Base-by-base conservation (phyloP, 2,888 invertebrate species). In the Aphidius colemani region DNA sequence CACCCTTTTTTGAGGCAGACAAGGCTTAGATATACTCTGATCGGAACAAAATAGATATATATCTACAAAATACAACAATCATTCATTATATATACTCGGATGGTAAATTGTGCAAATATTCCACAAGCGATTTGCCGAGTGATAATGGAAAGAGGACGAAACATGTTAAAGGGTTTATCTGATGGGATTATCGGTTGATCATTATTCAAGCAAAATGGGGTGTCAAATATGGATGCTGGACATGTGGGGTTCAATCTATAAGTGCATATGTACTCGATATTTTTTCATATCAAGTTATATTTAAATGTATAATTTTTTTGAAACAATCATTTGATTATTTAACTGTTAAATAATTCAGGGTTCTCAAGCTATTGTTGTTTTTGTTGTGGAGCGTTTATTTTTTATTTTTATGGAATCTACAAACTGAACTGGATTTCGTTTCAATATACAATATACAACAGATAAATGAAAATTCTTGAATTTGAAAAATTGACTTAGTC, bases 91-190 rank as follows among this genome's bases (percentile, higher is more conserved):
- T 59, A n/a, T 51, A 46, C 53, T 48, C 39, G 30, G 30, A 61
- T 58, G 46, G 46, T 48, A 65, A 61, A 57, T 57, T 50, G 69
- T 66, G 63, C 58, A 69, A 70, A 70, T 67, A 69, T 67, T 59
- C 55, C 46, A 57, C 49, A 59, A 60, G 11, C 57, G 41, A 58
- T 65, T 51, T 50, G 50, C 30, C 30, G 4, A 30, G 30, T 30
- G 30, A 30, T 30, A 30, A 30, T 30, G 2, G 30, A 46, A 48
- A 43, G 18, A 13, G 58, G 13, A 13, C 46, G 11, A 30, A 45
- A 61, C 49, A 56, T 57, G 64, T 11, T 69, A 68, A 67, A 66
- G 61, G 67, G 69, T 69, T 70, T 70, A 67, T 69, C 63, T 46
- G 57, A 39, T 30, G 57, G 66, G 66, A 68, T 69, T 69, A 69